Percentiles rank a stretch among this genome's conserved stretches.
These are phyloP conservation scores for Lochmaea crataegi DNA, from an alignment of 2,888 invertebrate genomes.

Conservation along the genomic window DNA sequence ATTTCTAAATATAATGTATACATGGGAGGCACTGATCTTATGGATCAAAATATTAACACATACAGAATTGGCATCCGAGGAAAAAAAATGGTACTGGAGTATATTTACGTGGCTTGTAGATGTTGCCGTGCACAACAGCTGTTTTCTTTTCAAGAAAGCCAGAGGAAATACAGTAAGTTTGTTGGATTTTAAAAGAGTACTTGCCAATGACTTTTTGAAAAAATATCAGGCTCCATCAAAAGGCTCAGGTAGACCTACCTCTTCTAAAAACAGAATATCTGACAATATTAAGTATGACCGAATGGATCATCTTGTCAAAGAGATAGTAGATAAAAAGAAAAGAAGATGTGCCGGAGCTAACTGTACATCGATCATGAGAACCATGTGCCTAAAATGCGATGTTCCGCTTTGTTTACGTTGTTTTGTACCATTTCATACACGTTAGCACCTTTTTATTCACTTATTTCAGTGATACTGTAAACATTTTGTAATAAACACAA, in stretches of 20 bases:
- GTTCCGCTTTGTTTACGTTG: too few relatives aligned
- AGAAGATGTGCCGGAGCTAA: background rate
- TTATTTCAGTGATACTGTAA: too few relatives aligned
- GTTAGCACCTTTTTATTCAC: background rate
- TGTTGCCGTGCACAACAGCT: too few relatives aligned
- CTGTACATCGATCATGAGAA: too few relatives aligned
- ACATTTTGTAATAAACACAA: too few relatives aligned
- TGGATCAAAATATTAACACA: conserved; percentile 40
- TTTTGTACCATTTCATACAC: background rate
- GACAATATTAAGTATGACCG: conserved; percentile 27
- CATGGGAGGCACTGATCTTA: too few relatives aligned
- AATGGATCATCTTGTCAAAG: conserved; percentile 24
- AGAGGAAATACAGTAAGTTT: conserved; percentile 24
- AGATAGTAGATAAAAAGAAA: background rate
- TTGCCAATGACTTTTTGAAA: conserved; percentile 39
- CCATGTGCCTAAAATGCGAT: too few relatives aligned
- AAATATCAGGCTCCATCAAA: conserved; percentile 24
- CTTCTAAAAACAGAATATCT: conserved; percentile 17
- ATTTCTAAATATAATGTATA: too few relatives aligned
- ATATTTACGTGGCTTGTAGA: too few relatives aligned
- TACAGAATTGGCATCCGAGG: background rate
- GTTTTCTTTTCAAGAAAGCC: too few relatives aligned
- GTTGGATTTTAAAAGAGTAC: conserved; percentile 41
- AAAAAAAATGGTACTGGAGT: background rate
- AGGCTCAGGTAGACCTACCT: conserved; percentile 15